phyloP scores from a whole-genome alignment of 2,888 invertebrate genomes.

The Sicus ferrugineus region DNA sequence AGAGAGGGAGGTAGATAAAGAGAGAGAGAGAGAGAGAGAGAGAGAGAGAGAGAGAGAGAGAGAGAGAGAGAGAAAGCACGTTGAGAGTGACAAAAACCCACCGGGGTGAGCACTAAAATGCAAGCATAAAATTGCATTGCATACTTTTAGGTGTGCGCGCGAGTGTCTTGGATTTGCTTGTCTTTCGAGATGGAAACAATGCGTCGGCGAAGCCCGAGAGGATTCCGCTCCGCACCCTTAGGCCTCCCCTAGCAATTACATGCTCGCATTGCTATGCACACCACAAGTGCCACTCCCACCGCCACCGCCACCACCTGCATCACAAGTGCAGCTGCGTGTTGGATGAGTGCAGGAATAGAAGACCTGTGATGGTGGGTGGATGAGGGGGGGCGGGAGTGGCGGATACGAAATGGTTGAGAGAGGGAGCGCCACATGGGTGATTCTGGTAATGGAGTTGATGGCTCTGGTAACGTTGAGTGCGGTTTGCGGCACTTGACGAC shows the following conservation, averaged over 20 bases:
- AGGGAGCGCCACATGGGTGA: background rate
- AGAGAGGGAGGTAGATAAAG: background rate
- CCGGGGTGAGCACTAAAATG: conserved; percentile 5
- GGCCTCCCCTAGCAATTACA: conserved; percentile 23
- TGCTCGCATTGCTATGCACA: conserved; percentile 15
- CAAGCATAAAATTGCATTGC: conserved; percentile 24
- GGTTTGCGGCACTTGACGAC: conserved; percentile 28
- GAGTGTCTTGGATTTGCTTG: conserved; percentile 9
- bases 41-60: background rate
- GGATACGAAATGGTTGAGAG: background rate
- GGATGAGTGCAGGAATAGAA: background rate
- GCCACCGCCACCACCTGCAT: background rate
- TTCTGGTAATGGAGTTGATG: background rate
- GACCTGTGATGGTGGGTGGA: no score
- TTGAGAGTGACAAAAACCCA: background rate
- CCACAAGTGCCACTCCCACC: background rate
- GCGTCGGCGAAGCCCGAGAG: background rate
- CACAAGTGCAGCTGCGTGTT: background rate
- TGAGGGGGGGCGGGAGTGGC: background rate
- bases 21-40: background rate
- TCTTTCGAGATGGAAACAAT: conserved; percentile 14
- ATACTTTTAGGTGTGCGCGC: conserved; percentile 26
- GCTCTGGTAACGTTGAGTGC: background rate
- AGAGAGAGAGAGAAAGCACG: background rate
- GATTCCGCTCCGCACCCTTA: background rate